phyloP scores from a whole-genome alignment of 2,888 invertebrate species.

The Leptopterna dolabrata region DNA sequence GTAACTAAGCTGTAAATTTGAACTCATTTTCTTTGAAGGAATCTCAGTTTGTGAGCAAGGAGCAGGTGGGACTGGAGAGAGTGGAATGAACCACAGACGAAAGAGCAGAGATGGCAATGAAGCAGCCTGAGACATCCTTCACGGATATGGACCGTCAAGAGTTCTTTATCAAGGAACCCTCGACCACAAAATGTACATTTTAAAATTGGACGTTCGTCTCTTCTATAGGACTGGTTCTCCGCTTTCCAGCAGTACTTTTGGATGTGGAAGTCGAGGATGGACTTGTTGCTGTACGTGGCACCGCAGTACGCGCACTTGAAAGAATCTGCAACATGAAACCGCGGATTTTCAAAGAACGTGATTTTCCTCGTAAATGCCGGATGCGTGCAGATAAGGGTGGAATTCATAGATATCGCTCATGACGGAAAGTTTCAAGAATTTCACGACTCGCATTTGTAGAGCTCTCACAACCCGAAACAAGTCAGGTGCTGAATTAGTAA shows the following conservation, averaged over 20 bases:
- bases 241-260: slow-evolving; percentile 46
- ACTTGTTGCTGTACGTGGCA: slow-evolving; percentile 28
- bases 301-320: slow-evolving; percentile 46
- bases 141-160: not conserved
- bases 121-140: slow-evolving; percentile 5
- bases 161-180: slow-evolving; percentile 19
- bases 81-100: not conserved
- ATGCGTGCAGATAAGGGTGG: not conserved
- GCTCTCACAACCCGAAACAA: too few species aligned
- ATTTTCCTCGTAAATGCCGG: not conserved
- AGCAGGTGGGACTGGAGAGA: slow-evolving; percentile 22
- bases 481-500: too few species aligned
- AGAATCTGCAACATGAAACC: slow-evolving; percentile 19
- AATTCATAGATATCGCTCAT: not conserved
- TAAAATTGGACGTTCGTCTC: slow-evolving; percentile 26
- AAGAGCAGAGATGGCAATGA: slow-evolving; percentile 33
- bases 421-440: not conserved
- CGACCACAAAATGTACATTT: slow-evolving; percentile 19
- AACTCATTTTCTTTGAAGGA: slow-evolving; percentile 24
- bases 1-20: too few species aligned
- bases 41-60: slow-evolving; percentile 24
- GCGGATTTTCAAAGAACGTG: not conserved
- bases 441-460: too few species aligned
- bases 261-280: slow-evolving; percentile 37
- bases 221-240: slow-evolving; percentile 23